Conservation (phyloP, 2,797 vertebrate genomes). For the Xenentodon cancila region DNA sequence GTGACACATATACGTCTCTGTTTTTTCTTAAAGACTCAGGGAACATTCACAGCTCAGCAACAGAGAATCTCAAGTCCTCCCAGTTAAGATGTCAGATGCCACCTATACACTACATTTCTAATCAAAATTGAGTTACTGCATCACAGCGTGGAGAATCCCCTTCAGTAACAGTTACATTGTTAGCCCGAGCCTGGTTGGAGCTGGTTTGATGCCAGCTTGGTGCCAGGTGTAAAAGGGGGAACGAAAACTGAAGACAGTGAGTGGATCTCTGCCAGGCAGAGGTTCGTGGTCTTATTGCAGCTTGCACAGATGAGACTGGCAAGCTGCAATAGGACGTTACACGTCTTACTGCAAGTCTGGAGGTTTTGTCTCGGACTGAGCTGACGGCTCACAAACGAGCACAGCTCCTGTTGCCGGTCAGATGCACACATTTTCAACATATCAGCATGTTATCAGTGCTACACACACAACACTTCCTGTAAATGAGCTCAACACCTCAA, state of each 20-base stretch:
- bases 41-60: conserved; percentile 1
- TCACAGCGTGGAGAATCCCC: conserved; percentile 65
- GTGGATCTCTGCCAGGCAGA: conserved; percentile 63
- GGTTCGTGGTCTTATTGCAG: conserved; percentile 29
- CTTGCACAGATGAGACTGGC: conserved; percentile 65
- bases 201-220: conserved; percentile 50
- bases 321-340: conserved; percentile 47
- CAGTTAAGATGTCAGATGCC: conserved; percentile 53
- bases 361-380: too few relatives aligned
- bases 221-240: conserved; percentile 71
- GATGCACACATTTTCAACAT: too few relatives aligned
- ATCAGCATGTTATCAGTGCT: too few relatives aligned
- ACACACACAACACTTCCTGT: too few relatives aligned
- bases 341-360: too few relatives aligned
- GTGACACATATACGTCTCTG: not conserved
- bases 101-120: conserved; percentile 42
- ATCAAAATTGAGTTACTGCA: conserved; percentile 67
- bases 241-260: conserved; percentile 58
- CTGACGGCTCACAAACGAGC: conserved; percentile 45
- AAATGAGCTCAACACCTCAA: too few relatives aligned
- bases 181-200: conserved; percentile 56
- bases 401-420: conserved; percentile 45
- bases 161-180: conserved; percentile 66
- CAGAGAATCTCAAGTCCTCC: conserved; percentile 27
- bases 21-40: too few relatives aligned